Evolutionary conservation across 23 tunicate genomes (phyloP).

Genomic region (Phallusia fumigata): DNA sequence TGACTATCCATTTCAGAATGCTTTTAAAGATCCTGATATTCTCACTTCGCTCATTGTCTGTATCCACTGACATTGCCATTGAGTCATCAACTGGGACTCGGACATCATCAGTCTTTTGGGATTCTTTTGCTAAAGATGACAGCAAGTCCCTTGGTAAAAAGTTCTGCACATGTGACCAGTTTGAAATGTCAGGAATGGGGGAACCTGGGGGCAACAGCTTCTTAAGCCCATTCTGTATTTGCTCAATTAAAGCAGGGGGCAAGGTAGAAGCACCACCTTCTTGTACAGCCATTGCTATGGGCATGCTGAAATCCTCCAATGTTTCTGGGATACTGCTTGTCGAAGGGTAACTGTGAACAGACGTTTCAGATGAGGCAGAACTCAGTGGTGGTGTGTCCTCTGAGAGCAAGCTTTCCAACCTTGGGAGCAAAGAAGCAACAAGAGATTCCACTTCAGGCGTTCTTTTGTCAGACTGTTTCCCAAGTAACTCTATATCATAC

Average conservation of each 20-base stretch:
- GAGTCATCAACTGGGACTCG: slow-evolving; percentile 6
- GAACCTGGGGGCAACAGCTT: slow-evolving; percentile 65
- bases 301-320: slow-evolving; percentile 15
- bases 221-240: slow-evolving; percentile 48
- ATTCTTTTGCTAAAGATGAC: background rate
- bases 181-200: slow-evolving; percentile 16
- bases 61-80: slow-evolving; percentile 17
- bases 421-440: slow-evolving; percentile 47
- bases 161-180: background rate
- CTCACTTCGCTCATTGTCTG: slow-evolving; percentile 47
- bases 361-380: slow-evolving; percentile 16
- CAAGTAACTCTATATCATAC: slow-evolving; percentile 56
- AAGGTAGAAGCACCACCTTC: slow-evolving; percentile 15
- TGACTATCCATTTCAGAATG: slow-evolving; percentile 69
- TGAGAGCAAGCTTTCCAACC: slow-evolving; percentile 36
- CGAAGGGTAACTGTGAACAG: background rate
- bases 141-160: background rate
- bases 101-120: background rate
- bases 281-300: background rate
- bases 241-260: slow-evolving; percentile 28
- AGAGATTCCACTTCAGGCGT: slow-evolving; percentile 51
- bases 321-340: background rate
- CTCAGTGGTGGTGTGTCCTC: slow-evolving; percentile 50
- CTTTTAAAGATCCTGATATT: slow-evolving; percentile 68
- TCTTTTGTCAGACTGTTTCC: slow-evolving; percentile 25